Conservation (phyloP, 1,140 invertebrate genomes). For the Polyergus mexicanus region DNA sequence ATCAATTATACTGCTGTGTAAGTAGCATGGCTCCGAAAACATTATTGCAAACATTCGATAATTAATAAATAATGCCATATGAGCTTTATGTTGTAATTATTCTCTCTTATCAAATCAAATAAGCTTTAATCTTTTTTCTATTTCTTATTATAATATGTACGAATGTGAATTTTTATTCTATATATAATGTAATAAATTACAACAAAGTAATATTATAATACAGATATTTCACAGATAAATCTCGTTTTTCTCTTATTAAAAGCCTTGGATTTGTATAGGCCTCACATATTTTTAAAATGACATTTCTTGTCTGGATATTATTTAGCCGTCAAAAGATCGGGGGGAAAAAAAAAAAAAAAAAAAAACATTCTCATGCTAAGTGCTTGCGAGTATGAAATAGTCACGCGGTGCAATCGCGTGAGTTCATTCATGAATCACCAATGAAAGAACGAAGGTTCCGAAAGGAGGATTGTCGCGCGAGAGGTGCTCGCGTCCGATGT, state of each 20-base stretch:
- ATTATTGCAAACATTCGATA: background rate
- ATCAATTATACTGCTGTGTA: background rate
- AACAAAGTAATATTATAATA: no score
- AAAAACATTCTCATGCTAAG: background rate
- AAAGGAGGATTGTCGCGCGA: background rate
- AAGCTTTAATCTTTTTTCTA: background rate
- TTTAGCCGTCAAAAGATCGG: background rate
- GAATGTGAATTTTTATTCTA: no score
- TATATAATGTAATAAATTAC: background rate
- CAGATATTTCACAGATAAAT: no score
- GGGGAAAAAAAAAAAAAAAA: no score
- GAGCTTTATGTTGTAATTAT: background rate
- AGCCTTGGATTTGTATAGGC: no score
- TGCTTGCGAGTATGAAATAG: background rate
- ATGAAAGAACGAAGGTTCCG: no score
- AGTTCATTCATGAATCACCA: conserved; percentile 42
- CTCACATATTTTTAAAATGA: no score
- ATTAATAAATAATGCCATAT: background rate
- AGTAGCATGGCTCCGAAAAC: background rate
- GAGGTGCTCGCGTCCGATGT: conserved; percentile 7
- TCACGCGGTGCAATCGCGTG: background rate
- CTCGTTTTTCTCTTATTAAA: no score
- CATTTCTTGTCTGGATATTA: background rate
- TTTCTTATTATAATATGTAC: background rate
- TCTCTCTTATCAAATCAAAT: background rate